phyloP scores from a whole-genome alignment of 2,888 invertebrate genomes.

The Linnaemya tessellans region DNA sequence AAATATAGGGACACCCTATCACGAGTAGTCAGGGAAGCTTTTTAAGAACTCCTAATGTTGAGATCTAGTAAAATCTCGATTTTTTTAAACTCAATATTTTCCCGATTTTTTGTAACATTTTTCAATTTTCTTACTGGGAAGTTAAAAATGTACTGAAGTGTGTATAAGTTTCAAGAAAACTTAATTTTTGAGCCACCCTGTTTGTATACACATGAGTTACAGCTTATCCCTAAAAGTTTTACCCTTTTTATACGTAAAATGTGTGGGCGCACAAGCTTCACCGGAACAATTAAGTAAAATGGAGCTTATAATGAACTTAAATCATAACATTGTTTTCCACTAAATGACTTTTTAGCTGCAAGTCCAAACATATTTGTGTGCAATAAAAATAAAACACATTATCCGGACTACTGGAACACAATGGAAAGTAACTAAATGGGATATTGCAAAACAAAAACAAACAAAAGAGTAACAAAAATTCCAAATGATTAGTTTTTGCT shows the following conservation, averaged over 20 bases:
- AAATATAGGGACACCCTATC: too few species aligned
- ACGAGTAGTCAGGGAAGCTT: too few species aligned
- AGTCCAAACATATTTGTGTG: constrained; percentile 32
- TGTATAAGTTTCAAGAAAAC: too few species aligned
- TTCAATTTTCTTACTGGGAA: too few species aligned
- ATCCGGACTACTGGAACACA: constrained; percentile 29
- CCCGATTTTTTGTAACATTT: too few species aligned
- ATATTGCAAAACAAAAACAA: constrained; percentile 4
- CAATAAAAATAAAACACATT: constrained; percentile 52
- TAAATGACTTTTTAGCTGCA: constrained; percentile 63
- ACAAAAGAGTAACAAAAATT: constrained; percentile 48
- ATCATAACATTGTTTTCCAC: constrained; percentile 67
- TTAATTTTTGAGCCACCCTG: too few species aligned
- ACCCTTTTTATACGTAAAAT: not conserved
- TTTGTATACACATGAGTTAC: too few species aligned
- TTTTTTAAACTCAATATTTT: too few species aligned
- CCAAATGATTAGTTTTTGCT: constrained; percentile 70
- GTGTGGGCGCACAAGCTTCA: constrained; percentile 9
- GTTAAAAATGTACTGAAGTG: too few species aligned
- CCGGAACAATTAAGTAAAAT: constrained; percentile 58
- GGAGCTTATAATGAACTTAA: constrained; percentile 65
- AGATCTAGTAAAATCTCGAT: too few species aligned
- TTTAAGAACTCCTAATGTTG: too few species aligned
- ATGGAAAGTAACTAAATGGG: constrained; percentile 37
- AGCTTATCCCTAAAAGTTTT: too few species aligned